Conservation (phyloP, 1,140 invertebrate species). For the Acromyrmex echinatior region DNA sequence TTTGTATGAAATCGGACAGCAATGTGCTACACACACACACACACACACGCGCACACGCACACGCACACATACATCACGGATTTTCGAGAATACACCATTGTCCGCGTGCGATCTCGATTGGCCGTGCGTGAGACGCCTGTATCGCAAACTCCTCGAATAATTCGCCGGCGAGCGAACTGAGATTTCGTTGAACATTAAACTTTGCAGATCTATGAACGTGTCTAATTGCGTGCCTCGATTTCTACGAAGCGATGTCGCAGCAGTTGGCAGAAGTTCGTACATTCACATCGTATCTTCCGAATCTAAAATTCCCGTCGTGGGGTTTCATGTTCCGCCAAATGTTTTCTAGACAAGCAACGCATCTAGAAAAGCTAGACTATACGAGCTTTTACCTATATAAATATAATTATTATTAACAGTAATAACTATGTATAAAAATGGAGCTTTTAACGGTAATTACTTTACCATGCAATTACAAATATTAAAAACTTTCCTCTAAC, state of each 20-base stretch:
- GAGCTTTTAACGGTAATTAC: too few relatives aligned
- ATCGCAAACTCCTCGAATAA: slow-evolving; percentile 46
- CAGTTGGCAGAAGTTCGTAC: slow-evolving; percentile 26
- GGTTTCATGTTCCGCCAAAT: neutral
- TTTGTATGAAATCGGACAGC: slow-evolving; percentile 50
- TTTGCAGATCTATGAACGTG: slow-evolving; percentile 27
- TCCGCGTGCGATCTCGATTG: slow-evolving; percentile 39
- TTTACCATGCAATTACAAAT: too few relatives aligned
- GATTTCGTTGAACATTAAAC: slow-evolving; percentile 32
- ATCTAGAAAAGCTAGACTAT: too few relatives aligned
- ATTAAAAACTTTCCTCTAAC: too few relatives aligned
- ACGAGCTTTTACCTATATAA: too few relatives aligned
- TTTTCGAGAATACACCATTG: slow-evolving; percentile 61
- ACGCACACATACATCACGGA: neutral
- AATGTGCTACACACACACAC: neutral
- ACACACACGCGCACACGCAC: neutral
- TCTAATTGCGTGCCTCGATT: slow-evolving; percentile 45
- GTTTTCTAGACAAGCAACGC: neutral
- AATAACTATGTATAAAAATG: too few relatives aligned
- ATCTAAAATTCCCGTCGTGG: slow-evolving; percentile 7
- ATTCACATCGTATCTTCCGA: neutral
- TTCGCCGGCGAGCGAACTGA: slow-evolving; percentile 18
- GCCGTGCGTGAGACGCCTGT: slow-evolving; percentile 26
- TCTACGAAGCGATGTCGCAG: slow-evolving; percentile 49
- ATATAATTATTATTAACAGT: too few relatives aligned